A percentile compares a stretch with the other conserved stretches of the same genome.
These are phyloP conservation scores for Gnatocerus cornutus DNA, from an alignment of 2,888 invertebrate species.

Conservation along the genomic window DNA sequence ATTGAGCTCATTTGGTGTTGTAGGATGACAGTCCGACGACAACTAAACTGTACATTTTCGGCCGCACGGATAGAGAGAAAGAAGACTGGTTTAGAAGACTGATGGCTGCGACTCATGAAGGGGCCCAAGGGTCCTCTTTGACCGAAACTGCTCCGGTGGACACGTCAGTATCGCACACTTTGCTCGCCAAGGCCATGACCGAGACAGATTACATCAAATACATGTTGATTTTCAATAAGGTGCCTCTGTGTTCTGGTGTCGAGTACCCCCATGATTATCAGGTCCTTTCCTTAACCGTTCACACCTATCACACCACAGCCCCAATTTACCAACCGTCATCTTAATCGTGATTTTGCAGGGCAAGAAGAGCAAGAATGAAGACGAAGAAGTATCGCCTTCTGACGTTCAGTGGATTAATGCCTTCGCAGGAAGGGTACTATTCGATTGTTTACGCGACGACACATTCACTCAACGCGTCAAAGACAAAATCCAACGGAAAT, in stretches of 20 bases:
- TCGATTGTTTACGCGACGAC: conserved; percentile 86
- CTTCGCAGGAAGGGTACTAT: conserved; percentile 83
- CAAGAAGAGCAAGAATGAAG: conserved; percentile 12
- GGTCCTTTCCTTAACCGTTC: too few relatives aligned
- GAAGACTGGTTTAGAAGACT: conserved; percentile 85
- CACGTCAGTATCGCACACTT: conserved; percentile 28
- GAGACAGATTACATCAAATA: conserved; percentile 65
- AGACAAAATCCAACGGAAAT: conserved; percentile 88
- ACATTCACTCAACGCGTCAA: conserved; percentile 81
- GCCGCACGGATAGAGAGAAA: conserved; percentile 90
- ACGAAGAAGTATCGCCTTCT: conserved; percentile 31
- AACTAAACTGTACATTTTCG: conserved; percentile 73
- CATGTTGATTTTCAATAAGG: conserved; percentile 65
- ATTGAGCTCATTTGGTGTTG: neutral
- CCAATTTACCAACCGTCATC: neutral
- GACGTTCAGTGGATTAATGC: conserved; percentile 85
- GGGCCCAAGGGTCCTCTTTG: conserved; percentile 33
- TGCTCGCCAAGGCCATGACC: conserved; percentile 47
- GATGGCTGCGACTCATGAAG: conserved; percentile 62
- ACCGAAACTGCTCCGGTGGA: conserved; percentile 27
- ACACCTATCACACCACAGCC: conserved; percentile 2
- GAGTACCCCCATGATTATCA: conserved; percentile 8
- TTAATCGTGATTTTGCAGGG: neutral
- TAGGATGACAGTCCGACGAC: conserved; percentile 57
- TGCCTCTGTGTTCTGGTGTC: conserved; percentile 44